Conservation (phyloP, 2,113 vertebrate genomes). For the Misgurnus mizolepis region DNA sequence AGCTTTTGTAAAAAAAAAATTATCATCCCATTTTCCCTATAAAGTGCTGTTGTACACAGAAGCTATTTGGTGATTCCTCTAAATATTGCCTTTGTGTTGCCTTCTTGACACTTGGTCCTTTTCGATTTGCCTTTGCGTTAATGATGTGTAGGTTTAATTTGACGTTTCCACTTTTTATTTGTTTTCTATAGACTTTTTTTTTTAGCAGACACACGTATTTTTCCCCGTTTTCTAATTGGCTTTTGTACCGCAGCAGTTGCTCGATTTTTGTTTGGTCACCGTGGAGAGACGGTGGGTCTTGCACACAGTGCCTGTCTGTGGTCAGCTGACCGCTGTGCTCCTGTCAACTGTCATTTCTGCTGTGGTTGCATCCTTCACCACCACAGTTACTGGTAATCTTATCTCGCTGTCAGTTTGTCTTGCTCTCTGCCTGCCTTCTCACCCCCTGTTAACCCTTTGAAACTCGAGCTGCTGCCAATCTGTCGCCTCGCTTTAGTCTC, state of each 20-base stretch:
- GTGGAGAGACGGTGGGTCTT: background rate
- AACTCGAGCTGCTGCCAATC: conserved; percentile 9
- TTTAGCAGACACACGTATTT: too few species aligned
- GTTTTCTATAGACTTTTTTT: too few species aligned
- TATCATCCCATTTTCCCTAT: too few species aligned
- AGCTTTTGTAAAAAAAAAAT: too few species aligned
- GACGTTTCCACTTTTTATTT: too few species aligned
- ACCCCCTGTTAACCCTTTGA: conserved; percentile 48
- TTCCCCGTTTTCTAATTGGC: background rate
- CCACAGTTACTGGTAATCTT: conserved; percentile 65
- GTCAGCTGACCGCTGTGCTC: conserved; percentile 49
- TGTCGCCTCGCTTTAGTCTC: conserved; percentile 8
- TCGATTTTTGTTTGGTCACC: conserved; percentile 3
- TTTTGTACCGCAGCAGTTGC: background rate
- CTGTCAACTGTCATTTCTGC: conserved; percentile 63
- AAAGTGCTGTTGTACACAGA: too few species aligned
- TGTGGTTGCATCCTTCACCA: conserved; percentile 63
- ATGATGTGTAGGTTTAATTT: too few species aligned
- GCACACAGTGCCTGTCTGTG: conserved; percentile 37
- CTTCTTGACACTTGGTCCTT: too few species aligned
- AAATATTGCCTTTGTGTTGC: too few species aligned
- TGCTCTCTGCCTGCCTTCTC: conserved; percentile 50
- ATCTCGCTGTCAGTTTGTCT: conserved; percentile 65
- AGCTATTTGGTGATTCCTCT: too few species aligned
- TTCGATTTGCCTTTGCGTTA: too few species aligned